Evolutionary conservation across 2,797 vertebrate species (phyloP), one percentile per base, ranked within the genome.

Genomic region (Petrocephalus sullivani): DNA sequence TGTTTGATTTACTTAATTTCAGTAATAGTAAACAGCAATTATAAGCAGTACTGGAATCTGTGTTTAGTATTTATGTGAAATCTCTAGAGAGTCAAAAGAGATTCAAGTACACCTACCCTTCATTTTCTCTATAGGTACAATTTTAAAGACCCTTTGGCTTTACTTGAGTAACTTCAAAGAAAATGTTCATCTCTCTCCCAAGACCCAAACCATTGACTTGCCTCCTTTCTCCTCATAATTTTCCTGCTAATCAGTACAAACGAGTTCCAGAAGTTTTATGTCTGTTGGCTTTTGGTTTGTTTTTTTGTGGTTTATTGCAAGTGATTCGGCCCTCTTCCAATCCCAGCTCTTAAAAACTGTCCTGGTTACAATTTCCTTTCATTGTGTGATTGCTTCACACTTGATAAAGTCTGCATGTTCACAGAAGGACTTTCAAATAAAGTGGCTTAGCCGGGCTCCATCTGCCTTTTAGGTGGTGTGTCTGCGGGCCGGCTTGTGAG

Each of bases 291-390:
- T 67, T 5, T 14, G 33, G 28, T 71, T 37, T 10, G 4, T 16
- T 71, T 67, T 28, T 71, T 37, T 71, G 28, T 71, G 64, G 28
- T 71, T 71, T 37, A 71, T 71, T 37, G 28, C 1, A 16, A 71
- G 28, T 37, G 64, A 37, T 37, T 71, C 12, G 64, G 64, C 28
- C 64, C 33, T 37, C 64, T 71, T 71, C 64, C 64, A 57, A 85
- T 71, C 84, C 86, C 8, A 88, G 89, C 49, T 64, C 89, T 86
- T 89, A 49, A 88, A 88, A 90, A 37, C 89, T 88, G 57, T 51
- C 53, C 33, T 61, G 64, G 64, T 71, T 71, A 37, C 64, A 33
- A 71, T 71, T 37, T 71, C 64, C 28, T 71, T 71, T 71, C 10
- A 71, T 37, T 5, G 64, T 71, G 64, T 16, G 64, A 37, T 71